phyloP scores from a whole-genome alignment of 2,797 vertebrate genomes.

The Paguma larvata region DNA sequence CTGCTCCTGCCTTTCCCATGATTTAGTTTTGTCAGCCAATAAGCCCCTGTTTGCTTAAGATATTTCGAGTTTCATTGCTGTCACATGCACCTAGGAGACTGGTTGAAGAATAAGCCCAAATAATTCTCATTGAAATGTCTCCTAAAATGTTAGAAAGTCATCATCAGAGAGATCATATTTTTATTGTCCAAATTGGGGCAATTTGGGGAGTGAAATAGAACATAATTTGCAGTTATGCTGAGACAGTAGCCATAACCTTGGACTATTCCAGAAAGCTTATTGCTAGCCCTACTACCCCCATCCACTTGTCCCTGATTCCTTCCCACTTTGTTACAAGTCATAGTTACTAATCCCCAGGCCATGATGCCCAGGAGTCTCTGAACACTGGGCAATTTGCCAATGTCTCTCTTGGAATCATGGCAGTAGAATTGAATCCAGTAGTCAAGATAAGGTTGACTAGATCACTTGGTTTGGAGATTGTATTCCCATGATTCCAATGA shows the following conservation, averaged over 20 bases:
- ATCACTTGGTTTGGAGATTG: background rate
- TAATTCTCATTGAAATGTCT: background rate
- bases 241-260: background rate
- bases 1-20: background rate
- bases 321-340: background rate
- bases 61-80: background rate
- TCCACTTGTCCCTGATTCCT: background rate
- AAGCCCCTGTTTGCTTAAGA: background rate
- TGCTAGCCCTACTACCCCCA: background rate
- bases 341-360: background rate
- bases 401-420: background rate
- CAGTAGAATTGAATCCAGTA: background rate
- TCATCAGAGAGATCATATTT: background rate
- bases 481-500: background rate
- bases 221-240: background rate
- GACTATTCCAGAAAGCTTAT: background rate
- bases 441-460: background rate
- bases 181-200: background rate
- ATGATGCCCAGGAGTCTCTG: background rate
- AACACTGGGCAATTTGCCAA: background rate
- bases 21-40: background rate
- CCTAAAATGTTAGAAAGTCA: conserved; percentile 11
- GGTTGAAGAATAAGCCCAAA: background rate
- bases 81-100: background rate
- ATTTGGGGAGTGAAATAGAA: background rate